Percentiles rank a stretch among this genome's conserved stretches.
Evolutionary conservation across 30 jellyfish, hydroid and myxozoan species (phyloP).

Genomic region (Aurelia coerulea): DNA sequence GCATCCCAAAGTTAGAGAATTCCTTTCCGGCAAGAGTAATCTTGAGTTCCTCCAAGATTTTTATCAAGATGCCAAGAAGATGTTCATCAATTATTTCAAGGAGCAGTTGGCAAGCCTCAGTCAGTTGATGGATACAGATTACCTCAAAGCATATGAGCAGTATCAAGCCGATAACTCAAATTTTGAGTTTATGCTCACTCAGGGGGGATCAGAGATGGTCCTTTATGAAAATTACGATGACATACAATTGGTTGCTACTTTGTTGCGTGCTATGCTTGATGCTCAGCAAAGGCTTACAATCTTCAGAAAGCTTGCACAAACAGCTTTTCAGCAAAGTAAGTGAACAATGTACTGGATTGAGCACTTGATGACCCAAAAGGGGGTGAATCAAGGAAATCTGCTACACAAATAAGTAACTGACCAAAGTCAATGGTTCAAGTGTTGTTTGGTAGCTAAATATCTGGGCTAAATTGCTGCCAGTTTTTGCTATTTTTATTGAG

Average conservation of each 20-base stretch:
- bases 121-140: slow-evolving; percentile 32
- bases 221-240: slow-evolving; percentile 34
- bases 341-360: neutral
- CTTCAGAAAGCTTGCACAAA: slow-evolving; percentile 19
- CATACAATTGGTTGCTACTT: slow-evolving; percentile 16
- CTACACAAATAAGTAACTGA: no score
- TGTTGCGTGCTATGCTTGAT: slow-evolving; percentile 18
- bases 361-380: no score
- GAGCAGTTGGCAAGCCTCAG: slow-evolving; percentile 16
- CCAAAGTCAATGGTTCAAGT: no score
- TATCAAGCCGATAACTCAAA: slow-evolving; percentile 29
- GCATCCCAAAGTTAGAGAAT: slow-evolving; percentile 65
- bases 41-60: slow-evolving; percentile 2
- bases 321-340: slow-evolving; percentile 42
- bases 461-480: no score
- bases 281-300: slow-evolving; percentile 19
- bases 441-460: no score
- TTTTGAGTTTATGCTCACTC: slow-evolving; percentile 30
- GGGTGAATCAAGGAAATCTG: no score
- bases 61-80: slow-evolving; percentile 13
- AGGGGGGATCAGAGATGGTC: slow-evolving; percentile 19
- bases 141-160: slow-evolving; percentile 2
- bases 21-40: slow-evolving; percentile 17
- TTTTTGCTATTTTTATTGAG: no score
- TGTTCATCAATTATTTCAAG: slow-evolving; percentile 20